phyloP scores from a whole-genome alignment of 1,140 invertebrate genomes.

The Micrasema minimum region DNA sequence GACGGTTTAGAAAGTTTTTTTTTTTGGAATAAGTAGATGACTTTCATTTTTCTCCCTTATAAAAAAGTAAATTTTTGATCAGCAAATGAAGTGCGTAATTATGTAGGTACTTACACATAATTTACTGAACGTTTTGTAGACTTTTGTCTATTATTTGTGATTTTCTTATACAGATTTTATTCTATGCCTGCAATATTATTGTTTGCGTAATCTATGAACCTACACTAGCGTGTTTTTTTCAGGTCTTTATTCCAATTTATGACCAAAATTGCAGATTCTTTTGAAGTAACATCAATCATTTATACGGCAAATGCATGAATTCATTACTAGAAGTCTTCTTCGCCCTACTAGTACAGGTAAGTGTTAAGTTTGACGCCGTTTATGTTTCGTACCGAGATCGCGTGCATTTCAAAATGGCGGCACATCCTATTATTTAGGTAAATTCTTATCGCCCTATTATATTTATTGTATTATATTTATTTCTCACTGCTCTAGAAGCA shows the following conservation, averaged over 20 bases:
- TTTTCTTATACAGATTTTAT: too few relatives aligned
- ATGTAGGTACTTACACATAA: too few relatives aligned
- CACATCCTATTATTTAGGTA: not conserved
- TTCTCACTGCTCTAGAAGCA: not conserved
- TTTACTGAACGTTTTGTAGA: too few relatives aligned
- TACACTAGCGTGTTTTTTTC: conserved; percentile 26
- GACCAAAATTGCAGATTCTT: not conserved
- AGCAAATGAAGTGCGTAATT: too few relatives aligned
- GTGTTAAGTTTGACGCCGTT: not conserved
- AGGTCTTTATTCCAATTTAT: conserved; percentile 5
- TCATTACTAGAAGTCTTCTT: conserved; percentile 4
- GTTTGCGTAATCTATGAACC: conserved; percentile 36
- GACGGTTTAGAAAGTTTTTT: too few relatives aligned
- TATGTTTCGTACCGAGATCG: not conserved
- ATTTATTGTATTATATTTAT: not conserved
- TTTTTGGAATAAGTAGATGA: too few relatives aligned
- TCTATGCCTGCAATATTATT: conserved; percentile 32
- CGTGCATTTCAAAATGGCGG: conserved; percentile 29
- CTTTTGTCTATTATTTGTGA: too few relatives aligned
- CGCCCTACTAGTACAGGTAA: conserved; percentile 12
- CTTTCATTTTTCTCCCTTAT: too few relatives aligned
- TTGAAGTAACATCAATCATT: not conserved
- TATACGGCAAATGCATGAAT: conserved; percentile 26
- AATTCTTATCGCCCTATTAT: conserved; percentile 13
- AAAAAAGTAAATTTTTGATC: too few relatives aligned